phyloP scores from a whole-genome alignment of 2,113 vertebrate species.

The Macquaria ambigua region DNA sequence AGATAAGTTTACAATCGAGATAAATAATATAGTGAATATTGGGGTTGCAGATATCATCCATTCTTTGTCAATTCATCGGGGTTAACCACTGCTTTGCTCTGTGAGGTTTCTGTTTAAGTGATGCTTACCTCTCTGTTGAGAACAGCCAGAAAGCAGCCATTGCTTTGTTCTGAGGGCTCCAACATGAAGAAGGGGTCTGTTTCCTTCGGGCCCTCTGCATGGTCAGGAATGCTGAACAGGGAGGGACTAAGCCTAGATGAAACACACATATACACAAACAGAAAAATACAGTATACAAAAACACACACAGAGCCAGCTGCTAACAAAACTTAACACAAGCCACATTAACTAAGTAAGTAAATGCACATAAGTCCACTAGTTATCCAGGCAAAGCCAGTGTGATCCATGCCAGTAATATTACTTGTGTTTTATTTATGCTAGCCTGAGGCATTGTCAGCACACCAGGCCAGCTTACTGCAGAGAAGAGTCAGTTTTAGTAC shows the following conservation, averaged over 20 bases:
- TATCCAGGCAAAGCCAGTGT: constrained; percentile 32
- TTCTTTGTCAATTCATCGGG: background rate
- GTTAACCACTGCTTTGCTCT: constrained; percentile 6
- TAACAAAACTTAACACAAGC: background rate
- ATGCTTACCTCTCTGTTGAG: constrained; percentile 88
- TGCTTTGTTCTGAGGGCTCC: constrained; percentile 87
- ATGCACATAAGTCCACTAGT: constrained; percentile 10
- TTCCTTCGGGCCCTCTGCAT: constrained; percentile 25
- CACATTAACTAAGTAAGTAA: background rate
- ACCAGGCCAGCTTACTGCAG: constrained; percentile 34
- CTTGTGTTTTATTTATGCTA: constrained; percentile 51
- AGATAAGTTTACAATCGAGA: background rate
- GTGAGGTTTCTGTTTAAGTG: background rate
- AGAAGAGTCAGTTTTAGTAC: constrained; percentile 11
- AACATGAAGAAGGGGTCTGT: constrained; percentile 85
- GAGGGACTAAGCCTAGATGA: constrained; percentile 82
- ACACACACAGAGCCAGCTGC: background rate
- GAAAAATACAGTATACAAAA: background rate
- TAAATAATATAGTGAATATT: constrained; percentile 3
- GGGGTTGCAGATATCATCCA: background rate
- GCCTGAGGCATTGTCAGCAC: constrained; percentile 50
- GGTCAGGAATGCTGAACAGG: constrained; percentile 66
- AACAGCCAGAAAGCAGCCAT: constrained; percentile 92
- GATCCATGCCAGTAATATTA: constrained; percentile 28
- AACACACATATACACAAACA: constrained; percentile 23